A percentile compares a stretch with the other conserved stretches of the same genome.
Evolutionary conservation across 1,140 invertebrate species (phyloP).

Genomic region (Protaetia brevitarsis): DNA sequence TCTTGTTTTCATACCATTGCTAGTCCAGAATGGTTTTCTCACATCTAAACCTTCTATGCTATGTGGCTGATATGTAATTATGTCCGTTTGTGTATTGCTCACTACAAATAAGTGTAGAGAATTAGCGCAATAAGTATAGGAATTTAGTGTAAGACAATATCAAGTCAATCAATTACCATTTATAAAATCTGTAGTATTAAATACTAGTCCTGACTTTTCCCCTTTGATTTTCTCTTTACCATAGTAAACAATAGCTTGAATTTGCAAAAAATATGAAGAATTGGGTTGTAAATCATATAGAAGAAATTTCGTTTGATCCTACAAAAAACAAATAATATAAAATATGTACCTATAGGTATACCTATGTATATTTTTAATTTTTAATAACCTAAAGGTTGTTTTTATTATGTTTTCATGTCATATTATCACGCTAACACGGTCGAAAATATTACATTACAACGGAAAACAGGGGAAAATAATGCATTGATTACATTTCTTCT

Average conservation of each 20-base stretch:
- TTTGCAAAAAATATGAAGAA: constrained; percentile 69
- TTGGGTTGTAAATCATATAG: constrained; percentile 60
- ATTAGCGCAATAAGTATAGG: no score
- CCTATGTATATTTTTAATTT: background rate
- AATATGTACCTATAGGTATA: background rate
- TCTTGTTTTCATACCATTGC: constrained; percentile 51
- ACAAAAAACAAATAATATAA: constrained; percentile 16
- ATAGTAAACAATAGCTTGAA: constrained; percentile 64
- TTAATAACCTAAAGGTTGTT: background rate
- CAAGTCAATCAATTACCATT: constrained; percentile 41
- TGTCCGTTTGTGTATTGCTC: background rate
- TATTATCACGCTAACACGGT: background rate
- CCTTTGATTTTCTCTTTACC: constrained; percentile 63
- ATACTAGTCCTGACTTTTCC: constrained; percentile 62
- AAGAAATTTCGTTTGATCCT: constrained; percentile 58
- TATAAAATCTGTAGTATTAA: constrained; percentile 60
- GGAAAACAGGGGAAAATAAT: no score
- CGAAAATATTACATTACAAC: background rate
- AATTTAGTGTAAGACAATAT: background rate
- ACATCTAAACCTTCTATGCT: constrained; percentile 51
- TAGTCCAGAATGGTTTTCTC: constrained; percentile 53
- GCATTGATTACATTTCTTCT: no score
- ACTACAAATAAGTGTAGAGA: background rate
- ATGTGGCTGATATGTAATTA: background rate
- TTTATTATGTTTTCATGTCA: no score